Percentiles rank a stretch among this genome's conserved stretches.
Conservation (phyloP, 2,113 vertebrate species). For the Anas platyrhynchos region DNA sequence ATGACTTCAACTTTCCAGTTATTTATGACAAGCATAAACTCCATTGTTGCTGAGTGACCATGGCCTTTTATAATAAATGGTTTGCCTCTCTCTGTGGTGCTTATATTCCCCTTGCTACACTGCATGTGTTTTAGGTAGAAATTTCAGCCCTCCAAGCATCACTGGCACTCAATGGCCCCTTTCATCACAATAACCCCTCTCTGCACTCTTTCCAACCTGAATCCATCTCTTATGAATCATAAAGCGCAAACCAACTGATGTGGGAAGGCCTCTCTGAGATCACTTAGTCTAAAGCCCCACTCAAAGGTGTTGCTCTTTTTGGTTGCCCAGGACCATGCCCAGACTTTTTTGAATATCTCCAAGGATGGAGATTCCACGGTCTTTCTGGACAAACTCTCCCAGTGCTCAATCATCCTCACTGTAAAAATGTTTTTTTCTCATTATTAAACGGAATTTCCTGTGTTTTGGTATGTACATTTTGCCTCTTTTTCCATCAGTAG, state of each 20-base stretch:
- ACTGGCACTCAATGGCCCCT: background rate
- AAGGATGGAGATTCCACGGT: background rate
- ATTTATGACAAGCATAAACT: constrained; percentile 3
- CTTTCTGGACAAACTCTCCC: background rate
- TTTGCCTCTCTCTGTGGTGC: background rate
- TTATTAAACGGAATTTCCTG: background rate
- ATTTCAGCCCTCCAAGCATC: background rate
- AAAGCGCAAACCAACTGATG: background rate
- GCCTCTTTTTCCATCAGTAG: background rate
- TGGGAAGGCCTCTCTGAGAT: background rate
- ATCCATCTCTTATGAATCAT: background rate
- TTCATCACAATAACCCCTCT: background rate
- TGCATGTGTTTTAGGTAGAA: background rate
- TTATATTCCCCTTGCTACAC: background rate
- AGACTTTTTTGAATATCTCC: background rate
- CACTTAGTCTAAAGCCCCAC: background rate
- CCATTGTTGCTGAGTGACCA: background rate
- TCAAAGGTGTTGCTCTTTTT: background rate
- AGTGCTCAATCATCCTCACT: background rate
- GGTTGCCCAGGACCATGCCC: background rate
- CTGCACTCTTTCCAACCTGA: background rate
- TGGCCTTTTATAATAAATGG: background rate
- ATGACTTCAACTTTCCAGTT: background rate
- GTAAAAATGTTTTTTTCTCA: background rate
- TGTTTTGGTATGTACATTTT: background rate